A percentile compares a stretch with the other conserved stretches of the same genome.
Conservation (phyloP, 2,113 vertebrate species). For the Smithornis capensis region DNA sequence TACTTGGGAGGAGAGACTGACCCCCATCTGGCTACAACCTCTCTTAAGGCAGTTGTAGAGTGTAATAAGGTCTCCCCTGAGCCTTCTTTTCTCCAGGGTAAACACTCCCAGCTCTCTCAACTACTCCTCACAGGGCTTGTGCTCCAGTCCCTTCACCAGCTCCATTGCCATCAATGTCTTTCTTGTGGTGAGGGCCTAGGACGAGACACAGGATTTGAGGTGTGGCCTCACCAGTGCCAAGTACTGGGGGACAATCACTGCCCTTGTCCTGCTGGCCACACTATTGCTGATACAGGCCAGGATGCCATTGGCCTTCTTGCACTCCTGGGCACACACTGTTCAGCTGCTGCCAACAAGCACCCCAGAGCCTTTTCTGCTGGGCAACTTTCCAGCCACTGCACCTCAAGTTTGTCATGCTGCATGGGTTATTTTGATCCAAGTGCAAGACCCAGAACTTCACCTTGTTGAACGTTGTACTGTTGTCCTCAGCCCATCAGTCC, state of each 20-base stretch:
- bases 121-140: neutral
- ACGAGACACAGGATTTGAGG: neutral
- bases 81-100: neutral
- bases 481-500: neutral
- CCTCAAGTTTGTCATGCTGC: neutral
- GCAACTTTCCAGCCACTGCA: neutral
- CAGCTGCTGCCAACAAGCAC: neutral
- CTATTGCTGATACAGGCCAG: neutral
- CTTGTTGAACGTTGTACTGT: neutral
- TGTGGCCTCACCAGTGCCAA: neutral
- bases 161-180: neutral
- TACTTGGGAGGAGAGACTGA: neutral
- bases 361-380: too few species aligned
- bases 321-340: neutral
- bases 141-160: neutral
- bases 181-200: neutral
- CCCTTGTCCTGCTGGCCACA: neutral
- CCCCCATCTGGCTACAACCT: neutral
- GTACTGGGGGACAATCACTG: neutral
- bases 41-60: neutral
- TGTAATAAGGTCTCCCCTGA: neutral
- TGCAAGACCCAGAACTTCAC: neutral
- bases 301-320: neutral
- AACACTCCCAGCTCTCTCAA: neutral
- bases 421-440: neutral